A percentile compares a stretch with the other conserved stretches of the same genome.
phyloP scores from a whole-genome alignment of 64 coral and sea anemone genomes.

The Astreopora myriophthalma region DNA sequence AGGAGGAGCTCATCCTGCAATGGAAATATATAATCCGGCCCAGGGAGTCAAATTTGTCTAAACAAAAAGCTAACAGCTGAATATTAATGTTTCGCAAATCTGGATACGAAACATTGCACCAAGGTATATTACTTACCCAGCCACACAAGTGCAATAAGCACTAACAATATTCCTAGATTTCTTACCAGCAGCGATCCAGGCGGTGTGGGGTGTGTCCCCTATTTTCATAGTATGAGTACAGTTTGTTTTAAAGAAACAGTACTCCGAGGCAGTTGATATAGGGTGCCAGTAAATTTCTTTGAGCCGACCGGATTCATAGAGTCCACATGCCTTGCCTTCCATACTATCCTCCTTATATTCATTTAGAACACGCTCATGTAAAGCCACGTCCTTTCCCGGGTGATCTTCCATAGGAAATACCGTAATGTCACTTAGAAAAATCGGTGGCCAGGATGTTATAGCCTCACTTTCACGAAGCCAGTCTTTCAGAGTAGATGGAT shows the following conservation, averaged over 20 bases:
- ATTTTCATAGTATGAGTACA: too few relatives aligned
- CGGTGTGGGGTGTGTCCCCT: too few relatives aligned
- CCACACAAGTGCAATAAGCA: constrained; percentile 48
- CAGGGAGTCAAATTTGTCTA: neutral
- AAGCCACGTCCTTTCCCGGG: too few relatives aligned
- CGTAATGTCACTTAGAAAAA: constrained; percentile 31
- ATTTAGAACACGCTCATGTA: too few relatives aligned
- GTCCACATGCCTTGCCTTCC: too few relatives aligned
- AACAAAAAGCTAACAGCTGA: neutral
- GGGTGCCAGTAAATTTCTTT: too few relatives aligned
- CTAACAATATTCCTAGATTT: neutral
- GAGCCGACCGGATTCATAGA: too few relatives aligned
- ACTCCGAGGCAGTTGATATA: too few relatives aligned
- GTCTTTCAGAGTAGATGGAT: constrained; percentile 25
- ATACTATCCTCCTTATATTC: too few relatives aligned
- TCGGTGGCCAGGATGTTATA: constrained; percentile 34
- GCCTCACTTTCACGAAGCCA: constrained; percentile 20
- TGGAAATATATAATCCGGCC: constrained; percentile 15
- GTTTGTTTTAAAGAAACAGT: too few relatives aligned
- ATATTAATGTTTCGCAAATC: neutral
- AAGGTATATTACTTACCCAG: constrained; percentile 18
- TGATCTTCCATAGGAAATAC: too few relatives aligned
- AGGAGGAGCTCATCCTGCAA: constrained; percentile 69
- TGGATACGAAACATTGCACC: neutral
- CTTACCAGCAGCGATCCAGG: too few relatives aligned